Base-by-base conservation (phyloP, 1,140 invertebrate genomes). In the Telenomus remus region DNA sequence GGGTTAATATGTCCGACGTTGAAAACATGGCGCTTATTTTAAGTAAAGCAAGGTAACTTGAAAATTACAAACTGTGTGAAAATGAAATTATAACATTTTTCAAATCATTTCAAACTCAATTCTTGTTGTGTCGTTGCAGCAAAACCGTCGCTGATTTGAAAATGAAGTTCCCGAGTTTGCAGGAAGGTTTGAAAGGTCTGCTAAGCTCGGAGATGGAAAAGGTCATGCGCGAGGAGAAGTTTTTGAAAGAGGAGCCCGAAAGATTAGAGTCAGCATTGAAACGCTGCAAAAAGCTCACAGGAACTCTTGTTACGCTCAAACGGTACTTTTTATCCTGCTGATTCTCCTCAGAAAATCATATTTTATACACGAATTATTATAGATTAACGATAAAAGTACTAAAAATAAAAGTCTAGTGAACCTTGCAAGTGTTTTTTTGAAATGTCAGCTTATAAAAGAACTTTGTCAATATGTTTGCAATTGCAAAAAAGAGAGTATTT, bases 91-190 rank as follows among this genome's bases (percentile, higher is more conserved):
- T 42, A 3, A 46, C n/a, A 53, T 16, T 15, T 39, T 14, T 51
- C 44, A 44, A 63, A 16, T 50, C 48, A 47, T 27, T 27, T 27
- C 19, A 6, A 27, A 27, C 19, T 27, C 19, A 6, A 27, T 27
- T 1, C 6, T 6, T 27, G 19, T 27, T 27, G 6, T 27, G 1
- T 27, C 19, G 1, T 54, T 43, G 0, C 80, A 95, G 95, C 87
- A 97, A 98, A 92, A 96, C 95, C 34, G 95, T 98, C 4, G 96
- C 96, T 9, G 96, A 98, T 85, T 91, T 98, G 70, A 98, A 98
- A 89, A 91, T 95, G 27, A 91, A 95, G 75, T 98, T 98, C 85
- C 97, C 97, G 13, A 91, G 91, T 65, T 88, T 98, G 16, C 95
- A 97, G 82, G 95, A 97, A 66, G 93, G 93, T 12, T 92, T 98